These are phyloP conservation scores for Maccullochella peelii DNA, from an alignment of 2,113 vertebrate genomes.

Conservation along the genomic window DNA sequence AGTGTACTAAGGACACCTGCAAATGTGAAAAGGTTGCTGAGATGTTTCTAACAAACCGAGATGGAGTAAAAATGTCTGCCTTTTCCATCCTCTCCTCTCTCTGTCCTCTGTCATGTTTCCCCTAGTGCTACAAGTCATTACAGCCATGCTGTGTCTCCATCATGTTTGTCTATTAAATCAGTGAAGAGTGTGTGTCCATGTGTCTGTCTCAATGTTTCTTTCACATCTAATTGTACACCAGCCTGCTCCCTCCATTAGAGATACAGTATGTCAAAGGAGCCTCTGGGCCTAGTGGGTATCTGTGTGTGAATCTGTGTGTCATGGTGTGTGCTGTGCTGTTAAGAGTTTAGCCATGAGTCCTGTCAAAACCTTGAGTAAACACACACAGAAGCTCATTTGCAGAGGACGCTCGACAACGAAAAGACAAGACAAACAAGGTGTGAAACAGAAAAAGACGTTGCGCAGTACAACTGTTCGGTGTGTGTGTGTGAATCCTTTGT, in stretches of 20 bases:
- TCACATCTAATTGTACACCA: constrained; percentile 22
- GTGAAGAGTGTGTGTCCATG: constrained; percentile 8
- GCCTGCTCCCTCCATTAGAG: constrained; percentile 45
- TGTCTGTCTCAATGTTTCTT: constrained; percentile 4
- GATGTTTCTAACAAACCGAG: constrained; percentile 6
- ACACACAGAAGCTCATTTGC: constrained; percentile 61
- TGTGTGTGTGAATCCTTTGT: constrained; percentile 26
- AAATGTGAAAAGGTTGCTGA: constrained; percentile 13
- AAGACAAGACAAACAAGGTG: constrained; percentile 63
- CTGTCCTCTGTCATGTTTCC: neutral
- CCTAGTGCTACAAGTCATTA: constrained; percentile 7
- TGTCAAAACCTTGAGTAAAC: constrained; percentile 63
- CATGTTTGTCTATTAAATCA: constrained; percentile 29
- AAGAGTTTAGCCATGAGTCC: constrained; percentile 53
- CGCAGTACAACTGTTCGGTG: constrained; percentile 41
- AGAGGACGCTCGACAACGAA: constrained; percentile 39
- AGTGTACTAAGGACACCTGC: constrained; percentile 27
- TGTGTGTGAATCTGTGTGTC: constrained; percentile 17
- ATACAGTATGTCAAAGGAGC: constrained; percentile 42
- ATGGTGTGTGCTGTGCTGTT: constrained; percentile 25
- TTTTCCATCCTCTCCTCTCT: neutral
- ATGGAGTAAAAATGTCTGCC: neutral
- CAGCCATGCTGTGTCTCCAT: neutral
- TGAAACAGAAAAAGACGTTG: constrained; percentile 58
- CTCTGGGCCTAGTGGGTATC: constrained; percentile 1